Conservation (phyloP, 2,797 vertebrate species). For the Catharus ustulatus region DNA sequence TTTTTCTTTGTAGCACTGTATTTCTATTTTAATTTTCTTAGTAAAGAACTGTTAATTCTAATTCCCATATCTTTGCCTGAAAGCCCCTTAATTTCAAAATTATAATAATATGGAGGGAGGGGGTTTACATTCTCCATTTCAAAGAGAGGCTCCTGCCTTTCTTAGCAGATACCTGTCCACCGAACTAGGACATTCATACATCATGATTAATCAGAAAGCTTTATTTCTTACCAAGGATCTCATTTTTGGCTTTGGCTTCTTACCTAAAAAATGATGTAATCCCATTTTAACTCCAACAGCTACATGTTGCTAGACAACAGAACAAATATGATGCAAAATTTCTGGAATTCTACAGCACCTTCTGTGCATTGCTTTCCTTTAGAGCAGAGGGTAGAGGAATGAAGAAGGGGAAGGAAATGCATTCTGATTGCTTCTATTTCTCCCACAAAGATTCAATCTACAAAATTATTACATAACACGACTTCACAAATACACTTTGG, state of each 20-base stretch:
- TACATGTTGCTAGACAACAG: neutral
- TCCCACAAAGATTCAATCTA: neutral
- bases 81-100: too few species aligned
- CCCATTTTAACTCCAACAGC: neutral
- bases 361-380: neutral
- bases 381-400: fast-evolving
- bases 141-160: too few species aligned
- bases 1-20: too few species aligned
- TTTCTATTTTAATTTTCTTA: too few species aligned
- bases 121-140: too few species aligned
- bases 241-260: neutral
- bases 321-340: neutral
- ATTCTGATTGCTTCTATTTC: neutral
- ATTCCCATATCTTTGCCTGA: too few species aligned
- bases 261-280: neutral
- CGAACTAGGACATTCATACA: too few species aligned
- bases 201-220: neutral
- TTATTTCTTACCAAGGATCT: neutral
- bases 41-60: too few species aligned
- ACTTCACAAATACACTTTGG: neutral
- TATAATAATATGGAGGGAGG: too few species aligned
- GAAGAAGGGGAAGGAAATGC: neutral
- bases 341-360: neutral
- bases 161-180: too few species aligned
- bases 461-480: neutral